Conservation (phyloP, 2,888 invertebrate species). For the Patella caerulea region DNA sequence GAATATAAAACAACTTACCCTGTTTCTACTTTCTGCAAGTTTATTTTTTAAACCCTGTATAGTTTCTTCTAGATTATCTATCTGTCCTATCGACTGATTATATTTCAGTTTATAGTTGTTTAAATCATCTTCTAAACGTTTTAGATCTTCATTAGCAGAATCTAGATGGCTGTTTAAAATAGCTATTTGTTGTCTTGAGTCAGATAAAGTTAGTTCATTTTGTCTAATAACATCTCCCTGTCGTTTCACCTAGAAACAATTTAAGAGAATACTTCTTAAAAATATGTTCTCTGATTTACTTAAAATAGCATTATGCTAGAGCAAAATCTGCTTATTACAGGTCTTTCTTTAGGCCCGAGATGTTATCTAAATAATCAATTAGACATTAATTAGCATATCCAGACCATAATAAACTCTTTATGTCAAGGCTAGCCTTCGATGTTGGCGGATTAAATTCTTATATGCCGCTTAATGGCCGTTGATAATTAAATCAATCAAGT, state of each 20-base stretch:
- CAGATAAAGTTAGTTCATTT: constrained; percentile 57
- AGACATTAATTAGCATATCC: too few species aligned
- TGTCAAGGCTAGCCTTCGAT: too few species aligned
- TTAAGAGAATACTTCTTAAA: background rate
- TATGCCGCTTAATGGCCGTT: too few species aligned
- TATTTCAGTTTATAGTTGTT: constrained; percentile 63
- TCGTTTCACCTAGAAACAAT: constrained; percentile 49
- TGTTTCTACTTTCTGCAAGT: constrained; percentile 57
- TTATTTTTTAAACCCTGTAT: constrained; percentile 62
- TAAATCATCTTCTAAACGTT: constrained; percentile 52
- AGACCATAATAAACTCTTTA: too few species aligned
- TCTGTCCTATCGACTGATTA: constrained; percentile 54
- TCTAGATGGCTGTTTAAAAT: constrained; percentile 63
- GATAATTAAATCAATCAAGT: too few species aligned
- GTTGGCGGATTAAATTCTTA: too few species aligned
- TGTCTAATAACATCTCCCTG: constrained; percentile 54
- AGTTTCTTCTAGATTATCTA: constrained; percentile 59
- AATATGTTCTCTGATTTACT: background rate
- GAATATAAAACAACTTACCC: constrained; percentile 37
- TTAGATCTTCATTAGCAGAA: constrained; percentile 48
- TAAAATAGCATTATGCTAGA: too few species aligned
- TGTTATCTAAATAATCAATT: too few species aligned
- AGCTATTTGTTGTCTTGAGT: constrained; percentile 59
- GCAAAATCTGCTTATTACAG: too few species aligned
- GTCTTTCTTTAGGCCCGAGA: too few species aligned